Evolutionary conservation across 2,888 invertebrate genomes (phyloP).

Genomic region (Falcaria lacertinaria): DNA sequence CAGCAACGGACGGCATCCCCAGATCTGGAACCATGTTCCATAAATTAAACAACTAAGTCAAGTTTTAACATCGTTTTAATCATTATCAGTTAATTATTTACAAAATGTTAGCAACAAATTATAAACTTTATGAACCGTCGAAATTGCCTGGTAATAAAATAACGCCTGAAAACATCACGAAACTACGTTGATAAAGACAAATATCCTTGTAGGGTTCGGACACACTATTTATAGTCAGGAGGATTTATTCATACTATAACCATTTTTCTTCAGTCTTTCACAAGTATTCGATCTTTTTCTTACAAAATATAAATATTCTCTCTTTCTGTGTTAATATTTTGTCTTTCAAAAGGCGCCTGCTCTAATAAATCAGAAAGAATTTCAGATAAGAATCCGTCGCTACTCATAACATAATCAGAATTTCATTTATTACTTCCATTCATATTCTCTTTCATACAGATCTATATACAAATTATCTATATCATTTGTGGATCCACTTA

Average conservation of each 20-base stretch:
- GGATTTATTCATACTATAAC: slow-evolving; percentile 24
- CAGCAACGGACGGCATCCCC: too few species aligned
- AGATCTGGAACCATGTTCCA: not conserved
- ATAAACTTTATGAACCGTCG: slow-evolving; percentile 19
- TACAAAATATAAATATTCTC: slow-evolving; percentile 27
- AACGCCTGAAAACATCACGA: not conserved
- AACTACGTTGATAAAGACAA: not conserved
- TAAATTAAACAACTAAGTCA: slow-evolving; percentile 18
- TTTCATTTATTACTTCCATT: not conserved
- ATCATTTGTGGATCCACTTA: not conserved
- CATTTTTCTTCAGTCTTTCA: slow-evolving; percentile 62
- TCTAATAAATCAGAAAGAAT: not conserved
- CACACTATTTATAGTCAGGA: not conserved
- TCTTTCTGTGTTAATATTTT: not conserved
- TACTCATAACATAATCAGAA: slow-evolving; percentile 15
- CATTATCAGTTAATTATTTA: slow-evolving; percentile 49
- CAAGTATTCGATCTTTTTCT: slow-evolving; percentile 46
- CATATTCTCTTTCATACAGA: not conserved
- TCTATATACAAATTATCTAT: not conserved
- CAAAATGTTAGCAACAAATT: slow-evolving; percentile 29
- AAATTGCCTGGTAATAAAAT: not conserved
- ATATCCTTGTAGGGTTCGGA: too few species aligned
- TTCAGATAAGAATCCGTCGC: not conserved
- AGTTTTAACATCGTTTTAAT: slow-evolving; percentile 53
- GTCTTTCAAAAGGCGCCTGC: not conserved